Evolutionary conservation across 2,113 vertebrate species (phyloP).

Genomic region (Coreoperca whiteheadi): DNA sequence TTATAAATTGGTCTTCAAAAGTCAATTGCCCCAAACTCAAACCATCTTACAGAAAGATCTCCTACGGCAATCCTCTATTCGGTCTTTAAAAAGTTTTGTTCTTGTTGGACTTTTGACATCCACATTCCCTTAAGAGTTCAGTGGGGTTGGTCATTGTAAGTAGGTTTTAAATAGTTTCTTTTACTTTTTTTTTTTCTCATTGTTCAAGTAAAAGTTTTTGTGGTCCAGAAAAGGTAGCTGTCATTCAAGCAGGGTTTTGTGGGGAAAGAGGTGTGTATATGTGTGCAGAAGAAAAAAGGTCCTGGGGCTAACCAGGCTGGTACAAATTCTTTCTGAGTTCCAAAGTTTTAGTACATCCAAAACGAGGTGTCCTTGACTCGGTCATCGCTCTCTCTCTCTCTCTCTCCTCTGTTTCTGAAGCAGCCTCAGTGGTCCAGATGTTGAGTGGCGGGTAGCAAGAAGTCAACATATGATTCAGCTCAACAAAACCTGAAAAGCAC

Average conservation of each 20-base stretch:
- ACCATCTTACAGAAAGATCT: slow-evolving; percentile 76
- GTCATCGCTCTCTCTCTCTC: slow-evolving; percentile 76
- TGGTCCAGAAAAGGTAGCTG: slow-evolving; percentile 81
- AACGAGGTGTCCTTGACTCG: slow-evolving; percentile 71
- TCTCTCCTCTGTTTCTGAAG: slow-evolving; percentile 73
- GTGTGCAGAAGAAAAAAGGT: slow-evolving; percentile 77
- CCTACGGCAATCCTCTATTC: slow-evolving; percentile 74
- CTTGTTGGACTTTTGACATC: slow-evolving; percentile 74
- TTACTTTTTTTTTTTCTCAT: slow-evolving; percentile 73
- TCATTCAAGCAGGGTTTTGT: slow-evolving; percentile 79
- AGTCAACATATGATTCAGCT: slow-evolving; percentile 91
- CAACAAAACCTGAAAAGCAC: slow-evolving; percentile 88
- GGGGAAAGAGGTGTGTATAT: slow-evolving; percentile 69
- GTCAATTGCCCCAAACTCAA: slow-evolving; percentile 70
- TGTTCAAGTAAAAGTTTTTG: slow-evolving; percentile 77
- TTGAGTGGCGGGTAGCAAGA: slow-evolving; percentile 76
- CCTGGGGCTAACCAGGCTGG: slow-evolving; percentile 75
- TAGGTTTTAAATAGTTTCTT: slow-evolving; percentile 70
- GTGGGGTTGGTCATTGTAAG: slow-evolving; percentile 70
- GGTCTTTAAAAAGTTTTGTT: slow-evolving; percentile 75
- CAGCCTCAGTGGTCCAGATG: slow-evolving; percentile 78
- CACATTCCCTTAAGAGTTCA: slow-evolving; percentile 71
- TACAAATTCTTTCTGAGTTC: slow-evolving; percentile 81
- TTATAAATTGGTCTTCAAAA: slow-evolving; percentile 82
- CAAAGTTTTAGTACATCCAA: slow-evolving; percentile 81